phyloP scores from a whole-genome alignment of 2,888 invertebrate genomes.

The Drosophila infuscata region DNA sequence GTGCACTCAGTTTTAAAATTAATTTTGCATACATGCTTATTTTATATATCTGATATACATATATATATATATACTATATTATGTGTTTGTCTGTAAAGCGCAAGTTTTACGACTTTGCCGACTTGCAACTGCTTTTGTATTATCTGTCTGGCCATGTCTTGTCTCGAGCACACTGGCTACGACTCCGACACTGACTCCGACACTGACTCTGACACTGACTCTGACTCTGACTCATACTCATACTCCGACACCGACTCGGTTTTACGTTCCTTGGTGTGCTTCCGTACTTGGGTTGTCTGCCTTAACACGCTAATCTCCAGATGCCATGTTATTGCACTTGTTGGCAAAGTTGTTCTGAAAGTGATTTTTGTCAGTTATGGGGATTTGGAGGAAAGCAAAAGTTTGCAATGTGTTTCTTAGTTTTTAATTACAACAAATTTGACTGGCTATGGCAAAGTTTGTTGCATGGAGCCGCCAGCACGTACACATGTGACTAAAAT shows the following conservation, averaged over 20 bases:
- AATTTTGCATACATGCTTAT: conserved; percentile 66
- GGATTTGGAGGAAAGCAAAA: conserved; percentile 35
- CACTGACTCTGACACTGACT: not conserved
- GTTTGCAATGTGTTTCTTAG: conserved; percentile 72
- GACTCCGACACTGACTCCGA: not conserved
- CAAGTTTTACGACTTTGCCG: conserved; percentile 70
- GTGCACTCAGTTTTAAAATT: conserved; percentile 70
- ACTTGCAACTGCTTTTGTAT: conserved; percentile 44
- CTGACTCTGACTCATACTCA: not conserved
- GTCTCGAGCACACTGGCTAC: conserved; percentile 28
- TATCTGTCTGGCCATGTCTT: conserved; percentile 33
- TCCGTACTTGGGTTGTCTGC: conserved; percentile 48
- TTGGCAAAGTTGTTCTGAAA: conserved; percentile 77
- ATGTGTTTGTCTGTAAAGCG: conserved; percentile 21
- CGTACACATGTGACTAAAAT: conserved; percentile 56
- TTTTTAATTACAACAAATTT: conserved; percentile 80
- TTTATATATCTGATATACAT: not conserved
- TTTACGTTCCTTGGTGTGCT: conserved; percentile 10
- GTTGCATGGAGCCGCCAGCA: conserved; percentile 44
- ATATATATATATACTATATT: not conserved
- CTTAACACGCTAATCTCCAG: conserved; percentile 78
- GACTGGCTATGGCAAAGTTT: conserved; percentile 70
- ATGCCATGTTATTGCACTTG: conserved; percentile 81
- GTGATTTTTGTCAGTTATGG: conserved; percentile 67
- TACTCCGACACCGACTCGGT: conserved; percentile 19